Conservation (phyloP, 2,888 invertebrate genomes). For the Beris chalybata region DNA sequence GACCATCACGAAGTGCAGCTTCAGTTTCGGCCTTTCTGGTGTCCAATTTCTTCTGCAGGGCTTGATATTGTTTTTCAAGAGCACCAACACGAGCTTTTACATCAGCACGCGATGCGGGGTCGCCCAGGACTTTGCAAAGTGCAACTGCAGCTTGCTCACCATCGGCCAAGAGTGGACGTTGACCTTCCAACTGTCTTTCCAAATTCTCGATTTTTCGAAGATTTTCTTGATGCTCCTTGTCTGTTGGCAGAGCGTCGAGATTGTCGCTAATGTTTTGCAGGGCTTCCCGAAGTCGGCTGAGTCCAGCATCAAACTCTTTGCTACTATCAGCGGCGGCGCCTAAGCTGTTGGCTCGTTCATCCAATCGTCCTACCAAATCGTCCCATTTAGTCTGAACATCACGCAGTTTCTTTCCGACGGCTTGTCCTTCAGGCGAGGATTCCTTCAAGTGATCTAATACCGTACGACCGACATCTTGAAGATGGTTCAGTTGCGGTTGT, state of each 20-base stretch:
- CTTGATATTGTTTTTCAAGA: conserved; percentile 84
- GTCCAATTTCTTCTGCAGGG: conserved; percentile 86
- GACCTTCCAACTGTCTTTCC: conserved; percentile 85
- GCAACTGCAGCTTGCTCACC: conserved; percentile 88
- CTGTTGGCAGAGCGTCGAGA: conserved; percentile 77
- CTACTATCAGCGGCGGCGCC: conserved; percentile 92
- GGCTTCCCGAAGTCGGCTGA: conserved; percentile 82
- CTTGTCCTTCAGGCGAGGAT: conserved; percentile 64
- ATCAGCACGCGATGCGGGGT: conserved; percentile 87
- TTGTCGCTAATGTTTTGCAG: conserved; percentile 84
- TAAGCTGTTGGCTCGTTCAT: conserved; percentile 84
- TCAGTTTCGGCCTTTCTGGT: conserved; percentile 89
- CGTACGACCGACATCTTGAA: conserved; percentile 78
- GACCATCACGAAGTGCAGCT: conserved; percentile 80
- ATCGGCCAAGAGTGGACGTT: conserved; percentile 83
- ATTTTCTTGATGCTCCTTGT: conserved; percentile 85
- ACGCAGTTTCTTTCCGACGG: conserved; percentile 71
- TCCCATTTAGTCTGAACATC: conserved; percentile 78
- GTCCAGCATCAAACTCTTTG: conserved; percentile 87
- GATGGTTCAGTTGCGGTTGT: conserved; percentile 84
- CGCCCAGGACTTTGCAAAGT: conserved; percentile 82
- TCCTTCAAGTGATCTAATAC: conserved; percentile 66
- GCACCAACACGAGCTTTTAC: conserved; percentile 85
- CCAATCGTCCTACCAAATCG: conserved; percentile 75
- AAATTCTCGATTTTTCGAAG: conserved; percentile 84